Evolutionary conservation across 2,113 vertebrate species (phyloP).

Genomic region (Cervus canadensis): DNA sequence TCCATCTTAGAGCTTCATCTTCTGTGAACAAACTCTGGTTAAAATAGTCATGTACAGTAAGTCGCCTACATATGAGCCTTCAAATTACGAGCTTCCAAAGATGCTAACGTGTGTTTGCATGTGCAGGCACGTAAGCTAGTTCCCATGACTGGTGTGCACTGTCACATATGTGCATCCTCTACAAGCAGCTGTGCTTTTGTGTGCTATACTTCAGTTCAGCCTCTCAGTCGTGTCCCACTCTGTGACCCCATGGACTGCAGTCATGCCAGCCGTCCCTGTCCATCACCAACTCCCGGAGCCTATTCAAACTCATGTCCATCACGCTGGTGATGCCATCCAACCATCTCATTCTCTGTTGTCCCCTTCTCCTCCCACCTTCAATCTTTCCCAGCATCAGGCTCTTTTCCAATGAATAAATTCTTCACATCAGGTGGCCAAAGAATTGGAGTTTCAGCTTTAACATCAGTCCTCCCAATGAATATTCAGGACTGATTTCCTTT

Average conservation of each 20-base stretch:
- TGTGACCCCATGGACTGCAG: neutral
- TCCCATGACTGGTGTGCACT: neutral
- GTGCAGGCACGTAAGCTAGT: neutral
- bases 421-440: neutral
- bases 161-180: neutral
- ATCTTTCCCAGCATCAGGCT: neutral
- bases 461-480: neutral
- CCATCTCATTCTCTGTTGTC: neutral
- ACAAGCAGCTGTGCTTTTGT: neutral
- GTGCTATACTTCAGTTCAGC: neutral
- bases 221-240: neutral
- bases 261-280: neutral
- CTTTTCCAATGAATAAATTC: neutral
- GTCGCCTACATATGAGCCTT: neutral
- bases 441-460: neutral
- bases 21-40: neutral
- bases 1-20: neutral
- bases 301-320: neutral
- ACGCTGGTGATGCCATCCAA: neutral
- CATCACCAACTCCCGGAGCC: neutral
- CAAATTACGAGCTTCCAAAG: neutral
- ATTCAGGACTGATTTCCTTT: neutral
- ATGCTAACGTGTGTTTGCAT: rapidly evolving
- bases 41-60: neutral
- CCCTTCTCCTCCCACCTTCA: neutral